These are phyloP conservation scores for Turritopsis rubra DNA, from an alignment of 30 jellyfish, hydroid and myxozoan genomes.

Conservation along the genomic window DNA sequence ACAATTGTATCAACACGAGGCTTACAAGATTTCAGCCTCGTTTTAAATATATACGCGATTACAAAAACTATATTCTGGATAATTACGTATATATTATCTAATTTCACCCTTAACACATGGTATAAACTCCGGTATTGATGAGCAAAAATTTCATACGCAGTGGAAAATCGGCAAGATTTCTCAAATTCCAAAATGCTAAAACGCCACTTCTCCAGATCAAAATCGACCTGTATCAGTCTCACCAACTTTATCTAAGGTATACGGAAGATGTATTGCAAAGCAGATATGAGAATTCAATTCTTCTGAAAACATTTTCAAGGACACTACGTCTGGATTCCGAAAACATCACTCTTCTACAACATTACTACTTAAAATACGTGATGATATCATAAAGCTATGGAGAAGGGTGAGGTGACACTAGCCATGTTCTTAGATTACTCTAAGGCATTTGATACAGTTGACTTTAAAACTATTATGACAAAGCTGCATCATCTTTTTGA, in stretches of 20 bases:
- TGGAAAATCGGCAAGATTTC: no score
- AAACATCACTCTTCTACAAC: conserved; percentile 4
- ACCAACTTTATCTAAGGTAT: conserved; percentile 4
- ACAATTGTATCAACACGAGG: conserved; percentile 23
- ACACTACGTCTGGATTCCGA: conserved; percentile 5
- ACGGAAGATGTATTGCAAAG: conserved; percentile 6
- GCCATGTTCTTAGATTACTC: conserved; percentile 9
- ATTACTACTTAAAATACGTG: no score
- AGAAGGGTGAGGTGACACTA: conserved; percentile 9
- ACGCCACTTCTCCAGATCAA: conserved; percentile 3
- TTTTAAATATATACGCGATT: conserved; percentile 21
- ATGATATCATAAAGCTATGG: no score
- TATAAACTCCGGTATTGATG: no score
- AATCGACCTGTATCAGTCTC: conserved; percentile 1
- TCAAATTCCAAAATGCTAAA: background rate
- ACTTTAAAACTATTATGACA: background rate
- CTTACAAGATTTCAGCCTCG: conserved; percentile 23
- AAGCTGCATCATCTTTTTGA: conserved; percentile 6
- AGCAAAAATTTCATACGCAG: no score
- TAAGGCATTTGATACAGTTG: no score
- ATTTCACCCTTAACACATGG: no score
- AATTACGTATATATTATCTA: no score
- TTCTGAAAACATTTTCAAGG: background rate
- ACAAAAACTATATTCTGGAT: conserved; percentile 21
- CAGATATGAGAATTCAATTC: no score